A percentile compares a stretch with the other conserved stretches of the same genome.
Conservation (phyloP, 1,140 invertebrate species). For the Saccostrea echinata region DNA sequence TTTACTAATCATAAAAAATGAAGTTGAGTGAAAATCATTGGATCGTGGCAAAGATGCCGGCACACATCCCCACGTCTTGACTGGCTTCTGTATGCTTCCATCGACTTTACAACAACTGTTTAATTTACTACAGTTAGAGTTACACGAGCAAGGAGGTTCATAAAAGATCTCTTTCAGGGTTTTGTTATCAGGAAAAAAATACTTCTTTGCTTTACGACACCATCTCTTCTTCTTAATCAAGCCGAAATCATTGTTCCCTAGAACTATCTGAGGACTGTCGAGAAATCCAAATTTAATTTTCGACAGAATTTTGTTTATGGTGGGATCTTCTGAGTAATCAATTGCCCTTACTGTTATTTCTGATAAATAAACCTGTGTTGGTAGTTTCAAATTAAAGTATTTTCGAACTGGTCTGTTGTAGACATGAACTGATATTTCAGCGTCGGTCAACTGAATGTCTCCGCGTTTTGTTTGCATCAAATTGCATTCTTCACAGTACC, state of each 20-base stretch:
- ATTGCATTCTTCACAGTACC: slow-evolving; percentile 5
- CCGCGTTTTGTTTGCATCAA: background rate
- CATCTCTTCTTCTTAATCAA: background rate
- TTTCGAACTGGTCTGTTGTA: background rate
- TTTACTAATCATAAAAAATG: background rate
- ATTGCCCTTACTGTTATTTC: background rate
- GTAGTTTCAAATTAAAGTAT: background rate
- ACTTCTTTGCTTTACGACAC: too few species aligned
- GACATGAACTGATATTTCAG: background rate
- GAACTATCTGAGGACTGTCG: background rate
- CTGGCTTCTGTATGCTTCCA: background rate
- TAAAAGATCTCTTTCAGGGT: too few species aligned
- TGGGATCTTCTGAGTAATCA: background rate
- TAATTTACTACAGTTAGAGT: background rate
- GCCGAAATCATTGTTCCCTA: background rate
- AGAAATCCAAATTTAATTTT: background rate
- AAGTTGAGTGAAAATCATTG: background rate
- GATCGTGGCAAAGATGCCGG: background rate
- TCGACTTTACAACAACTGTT: background rate
- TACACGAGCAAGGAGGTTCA: too few species aligned
- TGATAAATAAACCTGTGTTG: background rate
- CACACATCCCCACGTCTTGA: background rate
- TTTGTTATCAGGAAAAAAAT: too few species aligned
- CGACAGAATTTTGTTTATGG: background rate
- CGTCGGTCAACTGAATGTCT: background rate